These are phyloP conservation scores for Pangasius sanitwongsei DNA, from an alignment of 2,797 vertebrate species.

Conservation along the genomic window DNA sequence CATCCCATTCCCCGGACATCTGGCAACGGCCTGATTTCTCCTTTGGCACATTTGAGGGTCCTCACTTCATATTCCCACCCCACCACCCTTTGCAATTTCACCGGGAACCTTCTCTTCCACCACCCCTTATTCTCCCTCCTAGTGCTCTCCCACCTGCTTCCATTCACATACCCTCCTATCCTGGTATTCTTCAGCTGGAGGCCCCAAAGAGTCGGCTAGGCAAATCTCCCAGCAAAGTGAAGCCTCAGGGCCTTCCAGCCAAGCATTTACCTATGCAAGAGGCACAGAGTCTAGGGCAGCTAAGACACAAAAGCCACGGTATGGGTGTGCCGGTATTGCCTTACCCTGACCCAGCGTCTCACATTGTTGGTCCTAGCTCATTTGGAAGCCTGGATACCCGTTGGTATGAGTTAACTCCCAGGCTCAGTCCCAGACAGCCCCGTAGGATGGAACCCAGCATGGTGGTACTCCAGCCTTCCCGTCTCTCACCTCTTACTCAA, in stretches of 20 bases:
- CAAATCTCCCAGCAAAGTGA: constrained; percentile 90
- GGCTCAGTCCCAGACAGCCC: constrained; percentile 92
- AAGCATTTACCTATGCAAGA: constrained; percentile 98
- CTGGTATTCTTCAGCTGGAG: constrained; percentile 90
- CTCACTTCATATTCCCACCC: constrained; percentile 90
- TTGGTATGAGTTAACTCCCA: constrained; percentile 94
- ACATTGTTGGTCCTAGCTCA: constrained; percentile 88
- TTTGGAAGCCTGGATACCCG: constrained; percentile 96
- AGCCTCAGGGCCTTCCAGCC: constrained; percentile 83
- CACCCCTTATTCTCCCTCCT: constrained; percentile 85
- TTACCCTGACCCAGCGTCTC: constrained; percentile 93
- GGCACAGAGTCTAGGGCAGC: constrained; percentile 93
- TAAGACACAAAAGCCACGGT: constrained; percentile 97
- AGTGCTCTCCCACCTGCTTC: constrained; percentile 79
- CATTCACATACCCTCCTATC: constrained; percentile 88
- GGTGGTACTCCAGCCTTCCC: constrained; percentile 97
- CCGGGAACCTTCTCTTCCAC: constrained; percentile 83
- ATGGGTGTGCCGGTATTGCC: constrained; percentile 98
- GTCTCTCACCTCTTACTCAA: constrained; percentile 97
- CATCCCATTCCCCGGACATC: constrained; percentile 90
- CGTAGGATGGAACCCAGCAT: constrained; percentile 92
- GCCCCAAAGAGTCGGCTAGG: constrained; percentile 87
- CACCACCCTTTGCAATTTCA: constrained; percentile 85
- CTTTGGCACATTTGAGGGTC: constrained; percentile 89
- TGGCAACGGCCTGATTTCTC: constrained; percentile 94